Conservation (phyloP, 2,888 invertebrate genomes). For the Micoletzkya japonica region DNA sequence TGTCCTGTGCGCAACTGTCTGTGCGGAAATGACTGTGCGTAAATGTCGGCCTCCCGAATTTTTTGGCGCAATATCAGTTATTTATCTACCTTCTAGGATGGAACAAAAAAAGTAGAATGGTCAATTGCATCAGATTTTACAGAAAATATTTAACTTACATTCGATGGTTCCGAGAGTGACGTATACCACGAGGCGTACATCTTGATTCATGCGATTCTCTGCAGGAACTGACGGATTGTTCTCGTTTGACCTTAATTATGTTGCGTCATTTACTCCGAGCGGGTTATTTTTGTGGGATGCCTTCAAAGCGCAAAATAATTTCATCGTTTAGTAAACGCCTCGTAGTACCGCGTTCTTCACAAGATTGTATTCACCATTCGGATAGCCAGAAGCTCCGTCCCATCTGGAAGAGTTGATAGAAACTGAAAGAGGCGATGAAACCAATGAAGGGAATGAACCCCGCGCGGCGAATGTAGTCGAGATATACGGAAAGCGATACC, state of each 20-base stretch:
- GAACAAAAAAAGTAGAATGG: too few species aligned
- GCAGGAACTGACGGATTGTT: slow-evolving; percentile 37
- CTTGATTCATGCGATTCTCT: slow-evolving; percentile 32
- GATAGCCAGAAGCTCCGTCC: slow-evolving; percentile 58
- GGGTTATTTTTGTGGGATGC: too few species aligned
- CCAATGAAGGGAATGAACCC: slow-evolving; percentile 78
- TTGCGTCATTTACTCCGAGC: not conserved
- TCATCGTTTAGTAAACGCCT: not conserved
- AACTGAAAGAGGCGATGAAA: slow-evolving; percentile 71
- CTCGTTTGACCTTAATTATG: slow-evolving; percentile 43
- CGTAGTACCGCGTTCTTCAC: not conserved
- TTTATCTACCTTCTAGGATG: too few species aligned
- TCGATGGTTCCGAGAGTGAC: slow-evolving; percentile 64
- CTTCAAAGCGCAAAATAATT: too few species aligned
- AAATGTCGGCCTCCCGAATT: too few species aligned
- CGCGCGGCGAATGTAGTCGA: slow-evolving; percentile 83
- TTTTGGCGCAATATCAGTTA: too few species aligned
- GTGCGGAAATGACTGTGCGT: too few species aligned
- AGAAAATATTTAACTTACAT: slow-evolving; percentile 39
- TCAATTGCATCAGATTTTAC: too few species aligned
- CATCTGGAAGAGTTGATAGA: slow-evolving; percentile 44
- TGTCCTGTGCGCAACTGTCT: too few species aligned
- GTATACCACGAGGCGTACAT: slow-evolving; percentile 67
- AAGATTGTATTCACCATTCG: slow-evolving; percentile 42
- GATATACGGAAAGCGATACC: slow-evolving; percentile 85